Evolutionary conservation across 2,888 invertebrate species (phyloP), one percentile per base, ranked within the genome.

Genomic region (Yponomeuta evonymella): DNA sequence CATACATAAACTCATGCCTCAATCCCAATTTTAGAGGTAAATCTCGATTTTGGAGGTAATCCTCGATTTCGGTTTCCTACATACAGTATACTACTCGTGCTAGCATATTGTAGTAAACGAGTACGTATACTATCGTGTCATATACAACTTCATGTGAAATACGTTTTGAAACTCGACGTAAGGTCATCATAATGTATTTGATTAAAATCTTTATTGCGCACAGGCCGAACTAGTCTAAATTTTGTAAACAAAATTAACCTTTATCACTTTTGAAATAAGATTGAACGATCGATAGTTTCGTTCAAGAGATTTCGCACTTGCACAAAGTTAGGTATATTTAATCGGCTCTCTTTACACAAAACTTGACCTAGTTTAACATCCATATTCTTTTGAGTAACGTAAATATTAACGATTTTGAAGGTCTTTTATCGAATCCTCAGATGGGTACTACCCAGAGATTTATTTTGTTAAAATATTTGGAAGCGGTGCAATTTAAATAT

Each of bases 291-390:
- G 43, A 43, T 58, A 58, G 15, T 12, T 58, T 33, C 10, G 65
- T 65, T 23, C 29, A 33, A 29, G 12, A 65, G 65, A 65, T 65
- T 65, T 65, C 65, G 65, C 65, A 65, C 65, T 65, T 65, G 65
- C 12, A 58, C 51, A 58, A 58, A 58, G 3, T 58, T 58, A 58
- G 51, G 51, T 15, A 58, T 15, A 58, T 58, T 58, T 58, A 58
- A 12, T 58, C 51, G 15, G 12, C 51, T 51, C 51, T 51, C 51
- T 51, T 58, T 58, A 15, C 12, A 58, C 12, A 58, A 58, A 58
- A 58, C 51, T 58, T 58, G 51, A 58, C 51, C 51, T 15, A 58
- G 51, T 58, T 58, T 58, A 2, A 58, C 51, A 58, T 15, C 15
- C 15, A 15, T 58, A 15, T 58, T 58, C 3, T 15, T 58, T 58